Evolutionary conservation across 2,888 invertebrate genomes (phyloP).

Genomic region (Chrysolina americana): DNA sequence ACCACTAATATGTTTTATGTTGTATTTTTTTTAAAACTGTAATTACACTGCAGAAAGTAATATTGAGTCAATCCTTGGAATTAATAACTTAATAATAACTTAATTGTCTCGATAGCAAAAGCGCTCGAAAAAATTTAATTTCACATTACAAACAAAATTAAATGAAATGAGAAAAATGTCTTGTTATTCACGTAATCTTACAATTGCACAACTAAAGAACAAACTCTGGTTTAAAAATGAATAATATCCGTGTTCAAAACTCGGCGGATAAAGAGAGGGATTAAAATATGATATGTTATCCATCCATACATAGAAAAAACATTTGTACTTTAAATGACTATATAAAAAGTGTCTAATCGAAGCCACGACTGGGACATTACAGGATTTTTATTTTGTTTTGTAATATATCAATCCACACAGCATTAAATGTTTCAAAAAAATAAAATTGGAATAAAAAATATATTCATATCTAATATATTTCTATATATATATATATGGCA

Average conservation of each 20-base stretch:
- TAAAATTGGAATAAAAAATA: slow-evolving; percentile 55
- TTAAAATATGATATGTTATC: slow-evolving; percentile 63
- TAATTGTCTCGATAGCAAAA: too few relatives aligned
- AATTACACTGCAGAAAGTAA: too few relatives aligned
- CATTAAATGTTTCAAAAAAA: slow-evolving; percentile 54
- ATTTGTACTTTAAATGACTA: slow-evolving; percentile 89
- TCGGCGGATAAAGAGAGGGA: slow-evolving; percentile 50
- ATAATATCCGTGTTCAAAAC: slow-evolving; percentile 49
- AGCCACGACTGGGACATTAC: slow-evolving; percentile 58
- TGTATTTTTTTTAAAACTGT: too few relatives aligned
- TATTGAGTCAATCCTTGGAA: too few relatives aligned
- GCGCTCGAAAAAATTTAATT: too few relatives aligned
- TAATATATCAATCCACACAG: slow-evolving; percentile 51
- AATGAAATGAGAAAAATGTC: slow-evolving; percentile 3
- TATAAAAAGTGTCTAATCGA: slow-evolving; percentile 70
- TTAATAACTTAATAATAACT: too few relatives aligned
- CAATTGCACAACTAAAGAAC: slow-evolving; percentile 20
- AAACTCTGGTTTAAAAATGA: slow-evolving; percentile 35
- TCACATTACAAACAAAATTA: too few relatives aligned
- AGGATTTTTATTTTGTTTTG: slow-evolving; percentile 44
- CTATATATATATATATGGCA: slow-evolving; percentile 42
- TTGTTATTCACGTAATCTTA: slow-evolving; percentile 20
- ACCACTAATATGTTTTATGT: too few relatives aligned
- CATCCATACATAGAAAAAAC: slow-evolving; percentile 71
- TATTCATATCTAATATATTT: slow-evolving; percentile 48